phyloP scores from a whole-genome alignment of 2,797 vertebrate species.

The Sciurus carolinensis region DNA sequence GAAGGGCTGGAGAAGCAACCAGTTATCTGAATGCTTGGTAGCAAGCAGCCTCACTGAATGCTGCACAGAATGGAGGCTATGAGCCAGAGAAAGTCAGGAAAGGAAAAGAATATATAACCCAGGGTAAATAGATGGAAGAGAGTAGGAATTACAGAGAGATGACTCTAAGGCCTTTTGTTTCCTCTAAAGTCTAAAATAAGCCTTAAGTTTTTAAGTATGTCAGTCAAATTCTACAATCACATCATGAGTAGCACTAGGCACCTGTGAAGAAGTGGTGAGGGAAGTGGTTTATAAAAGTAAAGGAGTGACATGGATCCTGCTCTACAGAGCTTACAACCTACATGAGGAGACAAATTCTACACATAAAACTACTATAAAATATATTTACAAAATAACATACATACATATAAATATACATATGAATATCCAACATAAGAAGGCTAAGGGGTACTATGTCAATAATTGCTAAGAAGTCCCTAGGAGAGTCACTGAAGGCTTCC shows the following conservation, averaged over 20 bases:
- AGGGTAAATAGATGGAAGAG: slow-evolving; percentile 13
- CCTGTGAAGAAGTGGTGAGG: slow-evolving; percentile 28
- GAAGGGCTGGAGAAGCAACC: slow-evolving; percentile 4
- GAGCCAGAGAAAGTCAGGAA: slow-evolving; percentile 19
- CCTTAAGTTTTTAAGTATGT: slow-evolving; percentile 64
- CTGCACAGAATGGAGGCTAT: slow-evolving; percentile 28
- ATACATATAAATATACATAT: slow-evolving; percentile 80
- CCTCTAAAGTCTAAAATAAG: slow-evolving; percentile 67
- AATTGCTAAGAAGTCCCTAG: slow-evolving; percentile 53
- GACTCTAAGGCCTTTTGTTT: slow-evolving; percentile 65
- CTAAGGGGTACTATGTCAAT: slow-evolving; percentile 61
- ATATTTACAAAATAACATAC: slow-evolving; percentile 75
- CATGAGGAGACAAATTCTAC: slow-evolving; percentile 32
- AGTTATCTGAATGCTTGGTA: slow-evolving; percentile 29
- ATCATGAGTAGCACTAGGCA: slow-evolving; percentile 34
- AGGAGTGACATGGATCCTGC: slow-evolving; percentile 52
- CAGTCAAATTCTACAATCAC: slow-evolving; percentile 66
- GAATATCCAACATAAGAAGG: slow-evolving; percentile 69
- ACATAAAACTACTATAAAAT: slow-evolving; percentile 62
- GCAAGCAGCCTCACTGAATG: slow-evolving; percentile 3
- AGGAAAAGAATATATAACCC: slow-evolving; percentile 6
- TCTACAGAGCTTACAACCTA: slow-evolving; percentile 74
- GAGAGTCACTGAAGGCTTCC: slow-evolving; percentile 32
- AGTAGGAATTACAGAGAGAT: slow-evolving; percentile 38
- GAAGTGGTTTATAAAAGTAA: slow-evolving; percentile 53